Evolutionary conservation across 2,888 invertebrate genomes (phyloP), one percentile per base, ranked within the genome.

Genomic region (Epistrophe eligans): DNA sequence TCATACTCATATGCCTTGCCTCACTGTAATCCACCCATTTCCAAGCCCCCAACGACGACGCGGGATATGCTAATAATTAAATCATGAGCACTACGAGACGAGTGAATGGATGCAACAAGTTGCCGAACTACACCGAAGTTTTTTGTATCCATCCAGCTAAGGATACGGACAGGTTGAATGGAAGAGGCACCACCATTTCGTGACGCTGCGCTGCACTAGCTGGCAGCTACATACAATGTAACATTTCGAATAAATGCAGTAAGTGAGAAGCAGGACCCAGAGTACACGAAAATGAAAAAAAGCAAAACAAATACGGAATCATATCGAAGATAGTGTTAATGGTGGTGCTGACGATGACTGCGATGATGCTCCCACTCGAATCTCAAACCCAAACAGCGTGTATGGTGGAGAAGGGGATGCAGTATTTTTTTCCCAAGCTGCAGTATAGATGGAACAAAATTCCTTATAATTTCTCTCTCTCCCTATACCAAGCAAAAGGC

Each of bases 51-150:
- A 55, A 17, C 76, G 58, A 15, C 32, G 32, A 32, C 35, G 35
- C 9, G 10, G 35, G 1, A 6, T 77, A 80, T 84, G 84, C 77
- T 72, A 77, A 84, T 84, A 84, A 84, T 84, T 80, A 81, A 84
- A 73, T 80, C 76, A 80, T 67, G 80, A 72, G 55, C 67, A 80
- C 43, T 57, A 48, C 45, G 15, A 55, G 52, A 52, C 48, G 24
- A 64, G 28, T 13, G 45, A 24, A 38, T 52, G 40, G 24, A n/a
- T 52, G 84, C 80, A 84, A 84, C 84, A 84, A 80, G 84, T 84
- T 60, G 70, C 52, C 62, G 17, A 43, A 71, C 28, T 50, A 45
- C 55, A 57, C 28, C 48, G 58, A n/a, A 55, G 57, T 62, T 40
- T 58, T 43, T 70, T 70, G 38, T 17, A n/a, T 40, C 15, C 58